Evolutionary conservation across 2,888 invertebrate species (phyloP), one percentile per base, ranked within the genome.

Genomic region (Pandemis heparana): DNA sequence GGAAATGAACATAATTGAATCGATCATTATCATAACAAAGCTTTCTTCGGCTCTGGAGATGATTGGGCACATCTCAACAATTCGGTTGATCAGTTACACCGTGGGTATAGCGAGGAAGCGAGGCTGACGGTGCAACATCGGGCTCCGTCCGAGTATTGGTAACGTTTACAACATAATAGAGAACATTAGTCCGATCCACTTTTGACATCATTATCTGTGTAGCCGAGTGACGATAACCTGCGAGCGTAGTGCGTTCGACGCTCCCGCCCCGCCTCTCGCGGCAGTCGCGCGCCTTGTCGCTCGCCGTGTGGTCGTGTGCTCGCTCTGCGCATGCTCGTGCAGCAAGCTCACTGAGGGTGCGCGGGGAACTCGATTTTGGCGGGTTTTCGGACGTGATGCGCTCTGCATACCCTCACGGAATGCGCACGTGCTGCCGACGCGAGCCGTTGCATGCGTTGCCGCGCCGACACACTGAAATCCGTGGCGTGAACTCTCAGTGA

Each of bases 141-240:
- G 77, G 79, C 56, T 10, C 23, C 56, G 56, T 38, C 78, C 79
- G 74, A 80, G 83, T 85, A 89, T 89, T 90, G 84, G 83, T 83
- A 87, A 83, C 88, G 86, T 92, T 92, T 90, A 92, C 89, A 92
- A 91, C 89, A 91, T 92, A 93, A 92, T 92, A 90, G 88, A 88
- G 90, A 92, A 87, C 90, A 92, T 93, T 93, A 93, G 94, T 91
- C 88, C 91, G 91, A 93, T 93, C 94, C 93, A 92, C 93, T 93
- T 94, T 92, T 94, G 94, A 93, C 93, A 93, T 94, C 92, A 94
- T 93, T 94, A 94, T 94, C 93, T 93, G 89, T 93, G 89, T 90
- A 91, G 89, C 85, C 89, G 89, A 87, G 86, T 90, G 85, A 91
- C 94, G 94, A 94, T 94, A 94, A 94, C 94, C 92, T 92, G 93